A percentile compares a stretch with the other conserved stretches of the same genome.
These are phyloP conservation scores for Mormyrus lacerda DNA, from an alignment of 2,113 vertebrate species.

Conservation along the genomic window DNA sequence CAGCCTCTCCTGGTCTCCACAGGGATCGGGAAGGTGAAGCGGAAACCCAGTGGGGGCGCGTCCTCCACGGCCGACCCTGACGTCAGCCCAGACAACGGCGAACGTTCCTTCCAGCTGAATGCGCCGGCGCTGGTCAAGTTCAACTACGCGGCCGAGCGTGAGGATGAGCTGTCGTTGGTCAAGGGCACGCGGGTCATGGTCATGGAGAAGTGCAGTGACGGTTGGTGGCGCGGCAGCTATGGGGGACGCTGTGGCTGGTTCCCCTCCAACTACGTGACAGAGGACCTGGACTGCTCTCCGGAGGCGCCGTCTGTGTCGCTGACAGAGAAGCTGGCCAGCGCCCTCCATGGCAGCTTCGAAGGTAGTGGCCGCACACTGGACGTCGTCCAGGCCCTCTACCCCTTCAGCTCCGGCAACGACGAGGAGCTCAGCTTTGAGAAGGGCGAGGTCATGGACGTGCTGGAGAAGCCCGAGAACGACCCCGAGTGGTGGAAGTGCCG, in stretches of 20 bases:
- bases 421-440: slow-evolving; percentile 88
- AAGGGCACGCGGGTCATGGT: slow-evolving; percentile 82
- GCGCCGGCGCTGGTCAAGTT: slow-evolving; percentile 82
- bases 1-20: not conserved
- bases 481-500: slow-evolving; percentile 90
- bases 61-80: slow-evolving; percentile 69
- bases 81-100: slow-evolving; percentile 68
- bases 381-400: slow-evolving; percentile 82
- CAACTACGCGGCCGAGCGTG: slow-evolving; percentile 80
- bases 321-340: slow-evolving; percentile 75
- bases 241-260: slow-evolving; percentile 79
- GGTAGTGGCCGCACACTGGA: slow-evolving; percentile 66
- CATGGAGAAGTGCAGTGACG: slow-evolving; percentile 90
- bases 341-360: slow-evolving; percentile 69
- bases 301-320: slow-evolving; percentile 68
- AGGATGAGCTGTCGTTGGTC: slow-evolving; percentile 79
- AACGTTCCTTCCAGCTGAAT: slow-evolving; percentile 82
- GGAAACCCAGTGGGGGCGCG: slow-evolving; percentile 71
- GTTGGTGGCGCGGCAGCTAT: slow-evolving; percentile 86
- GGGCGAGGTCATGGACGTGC: slow-evolving; percentile 83
- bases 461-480: slow-evolving; percentile 87
- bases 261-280: slow-evolving; percentile 85
- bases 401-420: slow-evolving; percentile 78
- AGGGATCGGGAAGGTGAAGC: slow-evolving; percentile 85
- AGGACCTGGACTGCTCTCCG: slow-evolving; percentile 70